Conservation (phyloP, 2,888 invertebrate species). For the Eupithecia centaureata region DNA sequence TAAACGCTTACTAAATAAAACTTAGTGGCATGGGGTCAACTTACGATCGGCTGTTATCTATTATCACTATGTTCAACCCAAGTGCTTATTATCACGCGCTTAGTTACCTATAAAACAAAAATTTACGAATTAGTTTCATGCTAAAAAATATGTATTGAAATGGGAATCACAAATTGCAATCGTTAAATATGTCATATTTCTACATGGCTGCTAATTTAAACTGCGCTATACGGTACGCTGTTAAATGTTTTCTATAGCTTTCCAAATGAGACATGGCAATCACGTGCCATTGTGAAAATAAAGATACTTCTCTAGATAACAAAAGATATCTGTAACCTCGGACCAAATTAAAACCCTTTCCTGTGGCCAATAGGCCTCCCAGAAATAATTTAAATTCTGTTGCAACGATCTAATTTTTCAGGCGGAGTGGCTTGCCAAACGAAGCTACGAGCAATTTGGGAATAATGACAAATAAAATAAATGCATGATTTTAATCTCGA, state of each 20-base stretch:
- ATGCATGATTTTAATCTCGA: constrained; percentile 81
- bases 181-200: neutral
- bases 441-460: constrained; percentile 59
- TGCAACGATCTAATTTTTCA: constrained; percentile 40
- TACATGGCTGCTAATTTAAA: too few relatives aligned
- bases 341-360: constrained; percentile 8
- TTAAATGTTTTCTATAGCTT: neutral
- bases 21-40: constrained; percentile 18
- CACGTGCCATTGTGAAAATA: constrained; percentile 12
- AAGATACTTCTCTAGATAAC: constrained; percentile 4
- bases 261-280: neutral
- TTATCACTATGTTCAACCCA: neutral
- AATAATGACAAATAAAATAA: constrained; percentile 81
- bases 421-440: constrained; percentile 34
- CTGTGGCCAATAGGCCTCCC: constrained; percentile 3
- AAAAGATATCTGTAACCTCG: neutral
- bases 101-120: neutral
- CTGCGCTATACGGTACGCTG: neutral
- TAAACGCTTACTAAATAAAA: constrained; percentile 10
- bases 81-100: neutral
- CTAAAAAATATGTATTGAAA: neutral
- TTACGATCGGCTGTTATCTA: neutral
- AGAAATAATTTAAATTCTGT: constrained; percentile 21
- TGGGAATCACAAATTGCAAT: neutral
- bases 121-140: neutral